A percentile compares a stretch with the other conserved stretches of the same genome.
Evolutionary conservation across 2,888 invertebrate species (phyloP).

Genomic region (Heliconius ismenius): DNA sequence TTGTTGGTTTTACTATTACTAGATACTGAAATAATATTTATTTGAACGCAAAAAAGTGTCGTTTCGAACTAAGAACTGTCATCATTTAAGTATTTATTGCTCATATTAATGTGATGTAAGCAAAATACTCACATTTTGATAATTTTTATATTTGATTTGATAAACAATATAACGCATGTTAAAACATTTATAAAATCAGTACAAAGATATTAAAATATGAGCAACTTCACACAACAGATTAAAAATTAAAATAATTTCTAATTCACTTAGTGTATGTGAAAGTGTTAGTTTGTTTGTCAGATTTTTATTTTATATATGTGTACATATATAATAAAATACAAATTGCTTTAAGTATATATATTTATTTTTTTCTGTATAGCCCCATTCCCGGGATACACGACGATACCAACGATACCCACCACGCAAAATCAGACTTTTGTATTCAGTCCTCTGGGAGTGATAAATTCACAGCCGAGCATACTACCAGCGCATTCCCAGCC

Average conservation of each 20-base stretch:
- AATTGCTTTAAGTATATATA: background rate
- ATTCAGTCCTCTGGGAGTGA: slow-evolving; percentile 86
- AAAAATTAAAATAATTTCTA: background rate
- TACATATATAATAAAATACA: background rate
- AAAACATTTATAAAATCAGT: background rate
- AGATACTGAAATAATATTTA: slow-evolving; percentile 17
- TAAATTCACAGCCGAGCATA: slow-evolving; percentile 86
- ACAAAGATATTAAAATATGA: background rate
- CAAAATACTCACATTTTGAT: background rate
- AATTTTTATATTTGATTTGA: too few species aligned
- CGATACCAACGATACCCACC: slow-evolving; percentile 88
- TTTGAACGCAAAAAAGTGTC: background rate
- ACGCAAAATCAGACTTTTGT: slow-evolving; percentile 90
- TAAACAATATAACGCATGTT: slow-evolving; percentile 3
- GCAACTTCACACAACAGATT: background rate
- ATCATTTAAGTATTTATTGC: too few species aligned
- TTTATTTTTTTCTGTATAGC: slow-evolving; percentile 56
- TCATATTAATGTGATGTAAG: slow-evolving; percentile 2
- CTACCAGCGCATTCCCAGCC: slow-evolving; percentile 83
- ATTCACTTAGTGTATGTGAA: slow-evolving; percentile 26
- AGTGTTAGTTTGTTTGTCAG: slow-evolving; percentile 31
- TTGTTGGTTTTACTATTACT: background rate
- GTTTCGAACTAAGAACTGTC: background rate
- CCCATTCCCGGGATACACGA: slow-evolving; percentile 88
- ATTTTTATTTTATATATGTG: slow-evolving; percentile 4